Percentiles rank a stretch among this genome's conserved stretches.
Evolutionary conservation across 1,140 invertebrate genomes (phyloP).

Genomic region (Parasteatoda tepidariorum): DNA sequence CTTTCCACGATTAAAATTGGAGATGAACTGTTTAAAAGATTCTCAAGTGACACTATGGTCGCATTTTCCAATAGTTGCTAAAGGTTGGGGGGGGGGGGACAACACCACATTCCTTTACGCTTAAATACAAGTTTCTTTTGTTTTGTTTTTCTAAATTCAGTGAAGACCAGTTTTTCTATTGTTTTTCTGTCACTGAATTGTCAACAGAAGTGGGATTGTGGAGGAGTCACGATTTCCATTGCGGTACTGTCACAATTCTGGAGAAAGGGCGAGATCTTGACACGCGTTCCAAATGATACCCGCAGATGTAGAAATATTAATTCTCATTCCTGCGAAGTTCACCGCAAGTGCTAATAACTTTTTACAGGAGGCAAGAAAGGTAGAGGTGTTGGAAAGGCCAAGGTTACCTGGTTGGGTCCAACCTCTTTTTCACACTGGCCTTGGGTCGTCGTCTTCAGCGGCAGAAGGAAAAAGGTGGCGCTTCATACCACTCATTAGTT

Average conservation of each 20-base stretch:
- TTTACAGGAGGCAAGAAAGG: slow-evolving; percentile 21
- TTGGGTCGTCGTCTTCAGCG: slow-evolving; percentile 13
- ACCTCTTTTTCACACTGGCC: slow-evolving; percentile 57
- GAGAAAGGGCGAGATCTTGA: not conserved
- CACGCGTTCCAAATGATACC: slow-evolving; percentile 32
- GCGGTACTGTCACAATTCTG: not conserved
- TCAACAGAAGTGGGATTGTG: too few species aligned
- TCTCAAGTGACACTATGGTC: too few species aligned
- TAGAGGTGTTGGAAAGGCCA: slow-evolving; percentile 57
- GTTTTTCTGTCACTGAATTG: too few species aligned
- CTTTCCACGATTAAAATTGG: too few species aligned
- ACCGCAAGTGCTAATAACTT: slow-evolving; percentile 46
- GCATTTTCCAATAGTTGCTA: too few species aligned
- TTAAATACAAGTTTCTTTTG: too few species aligned
- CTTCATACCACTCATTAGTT: slow-evolving; percentile 1
- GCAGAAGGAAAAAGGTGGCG: not conserved
- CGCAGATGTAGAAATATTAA: slow-evolving; percentile 6
- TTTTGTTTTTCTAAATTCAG: too few species aligned
- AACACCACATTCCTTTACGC: too few species aligned
- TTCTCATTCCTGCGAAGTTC: slow-evolving; percentile 2
- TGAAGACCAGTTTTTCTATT: too few species aligned
- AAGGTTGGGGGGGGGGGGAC: too few species aligned
- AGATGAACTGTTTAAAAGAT: too few species aligned
- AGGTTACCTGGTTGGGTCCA: slow-evolving; percentile 51
- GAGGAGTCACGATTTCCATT: too few species aligned